A percentile compares a stretch with the other conserved stretches of the same genome.
Conservation (phyloP, 53 echinoderm and acorn worm species). For the Patiria pectinifera region DNA sequence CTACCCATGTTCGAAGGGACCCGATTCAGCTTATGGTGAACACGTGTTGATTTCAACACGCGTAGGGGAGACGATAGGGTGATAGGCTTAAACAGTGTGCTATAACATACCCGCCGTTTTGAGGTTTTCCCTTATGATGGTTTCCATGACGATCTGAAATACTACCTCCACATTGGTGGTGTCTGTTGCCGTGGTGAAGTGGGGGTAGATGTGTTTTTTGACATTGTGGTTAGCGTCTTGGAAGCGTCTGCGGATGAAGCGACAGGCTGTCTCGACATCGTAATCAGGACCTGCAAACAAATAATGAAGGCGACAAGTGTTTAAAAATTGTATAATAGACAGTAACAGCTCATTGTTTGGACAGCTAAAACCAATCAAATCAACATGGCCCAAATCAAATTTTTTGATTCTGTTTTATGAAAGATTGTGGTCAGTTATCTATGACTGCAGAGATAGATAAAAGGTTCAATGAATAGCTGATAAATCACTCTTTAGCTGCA, state of each 20-base stretch:
- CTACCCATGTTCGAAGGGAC: no score
- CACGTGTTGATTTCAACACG: no score
- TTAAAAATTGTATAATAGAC: neutral
- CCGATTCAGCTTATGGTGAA: neutral
- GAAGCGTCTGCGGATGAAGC: constrained; percentile 82
- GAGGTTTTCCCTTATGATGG: constrained; percentile 86
- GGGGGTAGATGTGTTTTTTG: constrained; percentile 86
- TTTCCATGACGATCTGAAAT: constrained; percentile 94
- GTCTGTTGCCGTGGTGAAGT: constrained; percentile 99
- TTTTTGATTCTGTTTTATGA: no score
- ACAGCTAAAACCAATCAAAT: no score
- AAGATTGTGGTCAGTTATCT: no score
- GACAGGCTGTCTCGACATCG: constrained; percentile 90
- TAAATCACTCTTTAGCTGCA: no score
- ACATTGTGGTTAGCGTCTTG: constrained; percentile 76
- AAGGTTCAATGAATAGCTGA: no score
- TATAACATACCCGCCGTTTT: constrained; percentile 79
- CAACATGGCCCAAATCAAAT: no score
- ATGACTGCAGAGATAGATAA: no score
- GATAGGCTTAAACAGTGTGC: neutral
- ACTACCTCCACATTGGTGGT: constrained; percentile 94
- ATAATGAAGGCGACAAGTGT: neutral
- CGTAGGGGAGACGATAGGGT: neutral
- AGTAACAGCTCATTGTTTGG: no score
- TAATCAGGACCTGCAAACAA: constrained; percentile 82